A percentile compares a stretch with the other conserved stretches of the same genome.
Conservation (phyloP, 2,888 invertebrate genomes). For the Conchocele bisecta region DNA sequence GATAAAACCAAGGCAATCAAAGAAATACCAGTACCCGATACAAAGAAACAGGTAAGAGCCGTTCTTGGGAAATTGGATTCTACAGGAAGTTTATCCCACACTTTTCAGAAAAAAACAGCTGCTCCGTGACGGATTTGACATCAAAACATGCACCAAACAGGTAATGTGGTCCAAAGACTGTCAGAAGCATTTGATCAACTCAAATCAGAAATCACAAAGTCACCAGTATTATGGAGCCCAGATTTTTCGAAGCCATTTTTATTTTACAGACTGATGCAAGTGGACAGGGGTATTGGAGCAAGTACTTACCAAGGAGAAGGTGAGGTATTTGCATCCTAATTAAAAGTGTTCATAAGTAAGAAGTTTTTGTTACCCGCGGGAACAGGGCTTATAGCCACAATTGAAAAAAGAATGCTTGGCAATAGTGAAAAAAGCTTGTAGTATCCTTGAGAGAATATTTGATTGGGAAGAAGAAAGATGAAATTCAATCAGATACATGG, state of each 20-base stretch:
- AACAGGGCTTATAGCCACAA: constrained; percentile 55
- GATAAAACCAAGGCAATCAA: constrained; percentile 23
- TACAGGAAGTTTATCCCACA: constrained; percentile 46
- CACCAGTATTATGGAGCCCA: constrained; percentile 51
- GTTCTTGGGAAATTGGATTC: constrained; percentile 41
- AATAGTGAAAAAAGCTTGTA: constrained; percentile 53
- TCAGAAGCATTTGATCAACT: too few species aligned
- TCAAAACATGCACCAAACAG: constrained; percentile 19
- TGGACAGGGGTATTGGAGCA: constrained; percentile 59
- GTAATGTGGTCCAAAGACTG: too few species aligned
- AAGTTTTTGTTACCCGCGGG: constrained; percentile 51
- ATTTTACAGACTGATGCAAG: constrained; percentile 64
- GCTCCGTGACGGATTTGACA: constrained; percentile 33
- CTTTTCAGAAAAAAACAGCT: constrained; percentile 29
- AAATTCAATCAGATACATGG: constrained; percentile 20
- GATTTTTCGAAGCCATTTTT: constrained; percentile 52
- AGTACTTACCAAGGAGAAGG: constrained; percentile 54
- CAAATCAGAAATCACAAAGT: too few species aligned
- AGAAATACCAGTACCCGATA: constrained; percentile 6
- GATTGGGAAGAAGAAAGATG: constrained; percentile 26
- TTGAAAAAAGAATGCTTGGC: constrained; percentile 63
- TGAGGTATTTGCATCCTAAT: constrained; percentile 47
- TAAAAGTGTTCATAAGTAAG: constrained; percentile 61
- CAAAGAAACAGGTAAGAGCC: constrained; percentile 30
- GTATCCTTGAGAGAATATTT: too few species aligned